Conservation (phyloP, 1,140 invertebrate genomes). For the Zaprionus taronus region DNA sequence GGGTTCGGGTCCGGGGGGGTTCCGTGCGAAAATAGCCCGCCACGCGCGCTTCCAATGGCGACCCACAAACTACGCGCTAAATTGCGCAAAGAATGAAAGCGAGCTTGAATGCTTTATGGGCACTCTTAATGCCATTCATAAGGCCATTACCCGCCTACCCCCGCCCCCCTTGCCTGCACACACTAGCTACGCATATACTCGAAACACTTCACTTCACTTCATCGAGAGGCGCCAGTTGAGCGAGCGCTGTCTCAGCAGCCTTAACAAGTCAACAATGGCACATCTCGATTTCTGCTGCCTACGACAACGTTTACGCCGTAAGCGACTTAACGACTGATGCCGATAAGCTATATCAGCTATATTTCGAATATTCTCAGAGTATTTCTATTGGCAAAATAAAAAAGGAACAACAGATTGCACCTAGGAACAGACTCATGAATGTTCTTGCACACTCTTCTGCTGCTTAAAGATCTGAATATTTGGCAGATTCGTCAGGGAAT, state of each 20-base stretch:
- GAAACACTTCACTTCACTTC: not conserved
- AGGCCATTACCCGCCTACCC: slow-evolving; percentile 34
- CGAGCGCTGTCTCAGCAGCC: slow-evolving; percentile 17
- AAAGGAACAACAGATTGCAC: not conserved
- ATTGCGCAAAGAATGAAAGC: slow-evolving; percentile 60
- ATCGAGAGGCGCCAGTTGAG: slow-evolving; percentile 64
- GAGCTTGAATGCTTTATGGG: slow-evolving; percentile 60
- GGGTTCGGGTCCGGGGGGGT: not conserved
- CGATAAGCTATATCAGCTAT: not conserved
- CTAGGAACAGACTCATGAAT: not conserved
- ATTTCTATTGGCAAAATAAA: not conserved
- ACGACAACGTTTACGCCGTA: slow-evolving; percentile 6
- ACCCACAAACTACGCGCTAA: slow-evolving; percentile 62
- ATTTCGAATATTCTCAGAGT: not conserved
- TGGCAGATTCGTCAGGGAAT: no score
- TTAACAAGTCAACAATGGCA: slow-evolving; percentile 67
- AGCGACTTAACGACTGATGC: not conserved
- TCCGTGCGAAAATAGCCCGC: slow-evolving; percentile 75
- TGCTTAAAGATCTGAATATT: not conserved
- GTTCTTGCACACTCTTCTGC: not conserved
- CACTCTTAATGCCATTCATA: slow-evolving; percentile 76
- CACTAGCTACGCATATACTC: slow-evolving; percentile 9
- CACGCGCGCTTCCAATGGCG: slow-evolving; percentile 48
- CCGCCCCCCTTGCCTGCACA: not conserved
- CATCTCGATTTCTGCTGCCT: not conserved